Conservation (phyloP, 2,888 invertebrate genomes). For the Caenorhabditis angaria region DNA sequence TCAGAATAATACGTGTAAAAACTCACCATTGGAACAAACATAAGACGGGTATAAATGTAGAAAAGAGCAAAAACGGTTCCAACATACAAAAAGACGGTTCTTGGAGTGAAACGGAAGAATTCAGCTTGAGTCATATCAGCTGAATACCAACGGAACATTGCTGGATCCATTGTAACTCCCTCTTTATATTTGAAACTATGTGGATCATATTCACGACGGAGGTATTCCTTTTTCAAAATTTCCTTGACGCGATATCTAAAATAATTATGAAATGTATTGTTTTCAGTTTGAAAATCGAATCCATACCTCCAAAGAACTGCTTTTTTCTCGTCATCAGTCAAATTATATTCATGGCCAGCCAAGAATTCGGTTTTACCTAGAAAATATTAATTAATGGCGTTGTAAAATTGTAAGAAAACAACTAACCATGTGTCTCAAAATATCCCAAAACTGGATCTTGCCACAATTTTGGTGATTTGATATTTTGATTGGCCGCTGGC, state of each 20-base stretch:
- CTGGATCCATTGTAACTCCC: conserved; percentile 71
- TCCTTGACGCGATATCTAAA: conserved; percentile 71
- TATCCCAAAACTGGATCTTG: conserved; percentile 66
- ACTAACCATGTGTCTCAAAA: conserved; percentile 58
- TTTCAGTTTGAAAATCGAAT: not conserved
- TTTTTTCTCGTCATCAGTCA: conserved; percentile 71
- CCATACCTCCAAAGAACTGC: conserved; percentile 60
- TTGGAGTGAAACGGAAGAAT: conserved; percentile 70
- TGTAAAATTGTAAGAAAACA: not conserved
- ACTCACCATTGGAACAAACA: conserved; percentile 56
- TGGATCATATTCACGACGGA: conserved; percentile 71
- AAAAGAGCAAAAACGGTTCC: conserved; percentile 60
- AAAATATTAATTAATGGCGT: conserved; percentile 22
- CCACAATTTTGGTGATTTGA: conserved; percentile 68
- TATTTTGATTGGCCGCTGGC: conserved; percentile 72
- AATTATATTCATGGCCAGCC: conserved; percentile 70
- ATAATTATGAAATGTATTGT: not conserved
- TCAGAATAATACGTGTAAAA: not conserved
- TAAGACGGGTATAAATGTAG: conserved; percentile 66
- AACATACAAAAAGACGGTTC: conserved; percentile 65
- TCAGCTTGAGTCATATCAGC: conserved; percentile 72
- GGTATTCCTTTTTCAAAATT: conserved; percentile 71
- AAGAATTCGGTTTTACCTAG: conserved; percentile 71
- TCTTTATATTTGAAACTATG: conserved; percentile 70
- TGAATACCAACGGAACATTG: conserved; percentile 73